These are phyloP conservation scores for Byasa hedistus DNA, from an alignment of 2,888 invertebrate genomes.

Conservation along the genomic window DNA sequence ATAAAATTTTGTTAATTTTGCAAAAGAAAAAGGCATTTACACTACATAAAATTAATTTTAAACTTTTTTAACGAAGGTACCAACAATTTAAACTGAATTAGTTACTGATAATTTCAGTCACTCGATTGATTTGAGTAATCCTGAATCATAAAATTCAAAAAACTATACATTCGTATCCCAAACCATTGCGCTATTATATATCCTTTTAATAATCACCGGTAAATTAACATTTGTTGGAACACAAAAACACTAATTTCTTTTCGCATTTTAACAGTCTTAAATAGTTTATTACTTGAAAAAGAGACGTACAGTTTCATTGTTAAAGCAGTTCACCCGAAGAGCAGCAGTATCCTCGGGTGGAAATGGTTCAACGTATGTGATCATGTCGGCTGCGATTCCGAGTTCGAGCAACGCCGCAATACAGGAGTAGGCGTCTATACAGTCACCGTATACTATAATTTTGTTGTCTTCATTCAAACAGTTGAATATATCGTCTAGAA, in stretches of 20 bases:
- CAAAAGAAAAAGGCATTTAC: neutral
- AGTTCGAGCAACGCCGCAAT: slow-evolving; percentile 82
- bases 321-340: slow-evolving; percentile 68
- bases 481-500: slow-evolving; percentile 7
- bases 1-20: neutral
- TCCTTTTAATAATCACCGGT: no score
- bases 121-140: no score
- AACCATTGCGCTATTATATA: neutral
- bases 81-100: neutral
- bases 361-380: slow-evolving; percentile 81
- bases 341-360: slow-evolving; percentile 53
- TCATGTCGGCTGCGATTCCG: slow-evolving; percentile 77
- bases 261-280: no score
- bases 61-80: no score
- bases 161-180: no score
- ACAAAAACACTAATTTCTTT: no score
- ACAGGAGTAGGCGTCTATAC: slow-evolving; percentile 83
- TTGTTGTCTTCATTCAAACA: slow-evolving; percentile 39
- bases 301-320: slow-evolving; percentile 54
- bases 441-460: slow-evolving; percentile 83
- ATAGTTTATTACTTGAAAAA: slow-evolving; percentile 35
- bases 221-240: no score
- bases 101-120: no score
- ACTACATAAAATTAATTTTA: neutral
- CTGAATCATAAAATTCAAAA: no score